Evolutionary conservation across 30 jellyfish, hydroid and myxozoan species (phyloP).

Genomic region (Sanderia malayensis): DNA sequence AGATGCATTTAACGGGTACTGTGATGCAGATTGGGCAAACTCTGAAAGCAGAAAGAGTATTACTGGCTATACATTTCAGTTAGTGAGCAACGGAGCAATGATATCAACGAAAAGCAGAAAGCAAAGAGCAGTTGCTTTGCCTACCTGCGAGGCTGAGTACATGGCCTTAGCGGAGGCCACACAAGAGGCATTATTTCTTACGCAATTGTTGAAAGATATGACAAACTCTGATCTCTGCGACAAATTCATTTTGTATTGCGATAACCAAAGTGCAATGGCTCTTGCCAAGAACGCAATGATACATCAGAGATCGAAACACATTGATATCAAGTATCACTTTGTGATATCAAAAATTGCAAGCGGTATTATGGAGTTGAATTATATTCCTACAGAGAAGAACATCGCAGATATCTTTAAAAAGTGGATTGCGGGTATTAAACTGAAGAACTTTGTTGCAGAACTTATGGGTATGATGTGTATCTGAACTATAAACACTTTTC

Average conservation of each 20-base stretch:
- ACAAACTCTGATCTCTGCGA: neutral
- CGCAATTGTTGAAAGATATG: constrained; percentile 7
- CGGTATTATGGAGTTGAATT: constrained; percentile 29
- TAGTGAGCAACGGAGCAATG: constrained; percentile 5
- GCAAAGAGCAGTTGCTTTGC: constrained; percentile 17
- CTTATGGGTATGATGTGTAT: constrained; percentile 17
- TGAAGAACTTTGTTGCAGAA: constrained; percentile 9
- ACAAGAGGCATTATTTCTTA: constrained; percentile 36
- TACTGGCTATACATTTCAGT: neutral
- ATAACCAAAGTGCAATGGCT: constrained; percentile 4
- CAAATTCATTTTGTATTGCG: neutral
- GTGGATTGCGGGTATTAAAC: constrained; percentile 24
- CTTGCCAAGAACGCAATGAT: constrained; percentile 3
- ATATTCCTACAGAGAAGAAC: constrained; percentile 37
- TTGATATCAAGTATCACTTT: too few species aligned
- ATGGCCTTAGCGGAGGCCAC: constrained; percentile 3
- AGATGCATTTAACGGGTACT: neutral
- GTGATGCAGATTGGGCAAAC: constrained; percentile 9
- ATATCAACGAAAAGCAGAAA: constrained; percentile 5
- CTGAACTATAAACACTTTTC: neutral
- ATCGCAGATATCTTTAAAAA: constrained; percentile 65
- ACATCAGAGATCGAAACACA: constrained; percentile 19
- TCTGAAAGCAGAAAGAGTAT: constrained; percentile 13
- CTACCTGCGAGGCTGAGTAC: constrained; percentile 35
- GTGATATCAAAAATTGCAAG: constrained; percentile 8